A percentile compares a stretch with the other conserved stretches of the same genome.
phyloP scores from a whole-genome alignment of 2,113 vertebrate genomes.

The Engraulis encrasicolus region DNA sequence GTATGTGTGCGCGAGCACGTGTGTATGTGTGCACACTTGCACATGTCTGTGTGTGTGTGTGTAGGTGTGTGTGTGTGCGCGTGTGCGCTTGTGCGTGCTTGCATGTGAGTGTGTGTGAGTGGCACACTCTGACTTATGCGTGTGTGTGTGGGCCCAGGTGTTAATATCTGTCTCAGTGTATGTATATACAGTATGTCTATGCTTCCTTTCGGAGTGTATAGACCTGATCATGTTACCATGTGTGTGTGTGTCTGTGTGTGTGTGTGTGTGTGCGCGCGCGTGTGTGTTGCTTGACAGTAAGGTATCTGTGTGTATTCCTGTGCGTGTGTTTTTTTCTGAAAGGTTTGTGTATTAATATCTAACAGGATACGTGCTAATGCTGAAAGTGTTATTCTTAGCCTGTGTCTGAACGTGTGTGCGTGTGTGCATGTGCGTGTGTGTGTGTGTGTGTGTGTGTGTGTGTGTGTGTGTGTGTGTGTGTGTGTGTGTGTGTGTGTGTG shows the following conservation, averaged over 20 bases:
- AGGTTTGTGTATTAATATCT: slow-evolving; percentile 1
- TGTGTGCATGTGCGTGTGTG: no score
- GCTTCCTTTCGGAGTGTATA: neutral
- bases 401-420: neutral
- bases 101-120: no score
- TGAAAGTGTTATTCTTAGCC: neutral
- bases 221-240: neutral
- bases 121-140: neutral
- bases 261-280: neutral
- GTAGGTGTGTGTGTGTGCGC: neutral
- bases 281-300: neutral
- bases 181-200: no score
- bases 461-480: no score
- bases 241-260: neutral
- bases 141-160: neutral
- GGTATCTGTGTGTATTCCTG: neutral
- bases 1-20: no score
- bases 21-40: no score
- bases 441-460: no score
- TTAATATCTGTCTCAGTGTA: no score
- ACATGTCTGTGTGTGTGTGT: no score
- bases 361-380: slow-evolving; percentile 1
- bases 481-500: no score
- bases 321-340: neutral
- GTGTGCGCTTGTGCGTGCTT: neutral